Percentiles rank a stretch among this genome's conserved stretches.
Evolutionary conservation across 2,113 vertebrate genomes (phyloP).

Genomic region (Nannospalax galili): DNA sequence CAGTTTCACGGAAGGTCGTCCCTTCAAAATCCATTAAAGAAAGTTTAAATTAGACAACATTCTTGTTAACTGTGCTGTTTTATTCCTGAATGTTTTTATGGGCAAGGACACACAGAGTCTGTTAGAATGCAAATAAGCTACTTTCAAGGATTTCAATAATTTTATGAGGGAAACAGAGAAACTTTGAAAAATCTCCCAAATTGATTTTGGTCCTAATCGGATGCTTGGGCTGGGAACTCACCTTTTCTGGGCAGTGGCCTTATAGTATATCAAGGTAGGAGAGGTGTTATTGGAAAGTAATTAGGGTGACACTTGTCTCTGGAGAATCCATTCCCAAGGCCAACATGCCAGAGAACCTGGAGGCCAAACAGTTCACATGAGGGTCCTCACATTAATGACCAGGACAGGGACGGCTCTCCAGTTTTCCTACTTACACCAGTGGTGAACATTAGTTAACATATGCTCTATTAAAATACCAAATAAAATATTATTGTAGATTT

Average conservation of each 20-base stretch:
- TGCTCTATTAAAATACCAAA: slow-evolving; percentile 38
- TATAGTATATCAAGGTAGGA: no score
- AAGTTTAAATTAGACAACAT: slow-evolving; percentile 34
- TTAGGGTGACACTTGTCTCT: no score
- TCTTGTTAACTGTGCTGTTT: slow-evolving; percentile 55
- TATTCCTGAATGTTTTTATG: slow-evolving; percentile 44
- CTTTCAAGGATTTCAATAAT: slow-evolving; percentile 19
- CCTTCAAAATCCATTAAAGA: slow-evolving; percentile 88
- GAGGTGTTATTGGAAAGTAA: not conserved
- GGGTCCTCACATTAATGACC: not conserved
- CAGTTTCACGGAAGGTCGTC: slow-evolving; percentile 91
- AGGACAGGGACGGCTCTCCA: not conserved
- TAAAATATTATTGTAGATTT: no score
- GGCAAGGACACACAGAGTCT: not conserved
- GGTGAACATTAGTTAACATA: not conserved
- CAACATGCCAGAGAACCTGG: not conserved
- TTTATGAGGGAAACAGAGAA: not conserved
- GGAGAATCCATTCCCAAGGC: no score
- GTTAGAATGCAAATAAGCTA: not conserved
- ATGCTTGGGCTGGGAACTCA: not conserved
- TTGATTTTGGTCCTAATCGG: slow-evolving; percentile 2
- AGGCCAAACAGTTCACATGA: not conserved
- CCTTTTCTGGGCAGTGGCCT: not conserved
- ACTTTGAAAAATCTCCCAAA: slow-evolving; percentile 33
- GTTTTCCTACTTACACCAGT: slow-evolving; percentile 19